Base-by-base conservation (phyloP, 1,140 invertebrate species). In the Chlorops oryzae region DNA sequence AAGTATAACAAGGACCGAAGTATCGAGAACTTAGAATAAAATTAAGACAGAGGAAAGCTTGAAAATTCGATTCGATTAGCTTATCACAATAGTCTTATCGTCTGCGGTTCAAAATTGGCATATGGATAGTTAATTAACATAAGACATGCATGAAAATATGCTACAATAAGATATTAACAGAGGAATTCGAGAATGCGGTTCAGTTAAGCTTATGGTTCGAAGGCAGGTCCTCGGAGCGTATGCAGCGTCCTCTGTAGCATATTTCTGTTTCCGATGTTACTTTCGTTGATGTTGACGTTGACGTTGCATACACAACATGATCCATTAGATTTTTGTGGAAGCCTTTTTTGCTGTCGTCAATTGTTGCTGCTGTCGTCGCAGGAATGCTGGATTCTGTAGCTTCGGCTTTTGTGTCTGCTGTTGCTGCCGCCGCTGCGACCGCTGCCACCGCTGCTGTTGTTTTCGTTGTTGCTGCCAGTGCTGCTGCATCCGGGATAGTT, bases 231-330 rank as follows among this genome's bases (percentile, higher is more conserved):
- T 70, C 66, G 47, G 85, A 86, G 74, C 88, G 88, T 44, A 90
- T 81, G 65, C 88, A 90, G 57, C 83, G 82, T 17, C 88, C 88
- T 61, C 85, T 81, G 64, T 86, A 90, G 60, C 88, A 90, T 40
- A 90, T 90, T 74, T 90, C 88, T 17, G 87, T 89, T 78, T 89
- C 87, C 52, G 88, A 83, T 7, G 87, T 88, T 25, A 89, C 78
- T 73, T 87, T 85, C 38, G 59, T 65, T 0, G 84, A 85, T 13
- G 54, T 49, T 1, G 86, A 87, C 39, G 86, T 87, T 2, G 85
- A 85, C 2, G 86, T 81, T 76, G 52, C 77, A 72, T 49, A 82
- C 63, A 66, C 80, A 69, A 73, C 78, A 72, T 62, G 72, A 73
- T 60, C 67, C 71, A 73, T 64, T 41, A 65, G 61, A 47, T 70